These are phyloP conservation scores for Cecropterus lyciades DNA, from an alignment of 1,140 invertebrate genomes.

Conservation along the genomic window DNA sequence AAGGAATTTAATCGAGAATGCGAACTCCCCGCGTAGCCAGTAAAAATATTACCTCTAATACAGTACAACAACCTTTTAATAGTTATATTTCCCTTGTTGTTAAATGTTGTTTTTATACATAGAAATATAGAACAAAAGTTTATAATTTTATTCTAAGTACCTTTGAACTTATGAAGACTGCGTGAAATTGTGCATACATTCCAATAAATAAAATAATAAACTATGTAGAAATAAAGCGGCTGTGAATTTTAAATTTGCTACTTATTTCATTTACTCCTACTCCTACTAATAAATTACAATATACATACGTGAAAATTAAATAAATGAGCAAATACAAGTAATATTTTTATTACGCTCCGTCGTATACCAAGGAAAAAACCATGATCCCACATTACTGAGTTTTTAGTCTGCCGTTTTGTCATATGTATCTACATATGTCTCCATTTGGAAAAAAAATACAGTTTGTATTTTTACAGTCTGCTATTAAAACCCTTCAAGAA, in stretches of 20 bases:
- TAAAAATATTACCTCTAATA: not conserved
- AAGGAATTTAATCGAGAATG: constrained; percentile 55
- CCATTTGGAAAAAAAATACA: no score
- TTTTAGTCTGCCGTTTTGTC: no score
- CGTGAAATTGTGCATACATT: constrained; percentile 1
- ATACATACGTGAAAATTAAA: no score
- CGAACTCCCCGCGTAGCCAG: constrained; percentile 1
- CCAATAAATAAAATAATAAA: constrained; percentile 2
- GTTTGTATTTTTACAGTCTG: no score
- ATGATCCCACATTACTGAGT: no score
- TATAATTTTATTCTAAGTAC: not conserved
- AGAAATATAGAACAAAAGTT: no score
- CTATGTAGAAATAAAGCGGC: constrained; percentile 45
- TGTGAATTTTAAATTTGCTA: constrained; percentile 45
- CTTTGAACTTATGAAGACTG: constrained; percentile 1
- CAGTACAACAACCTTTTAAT: constrained; percentile 16
- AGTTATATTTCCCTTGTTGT: not conserved
- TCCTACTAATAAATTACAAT: no score
- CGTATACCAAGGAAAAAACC: no score
- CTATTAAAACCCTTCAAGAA: no score
- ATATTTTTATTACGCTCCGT: no score
- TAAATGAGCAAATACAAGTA: no score
- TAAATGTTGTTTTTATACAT: not conserved
- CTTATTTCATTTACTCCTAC: not conserved
- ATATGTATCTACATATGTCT: no score